Conservation (phyloP, 2,888 invertebrate species). For the Zonitis immaculata region DNA sequence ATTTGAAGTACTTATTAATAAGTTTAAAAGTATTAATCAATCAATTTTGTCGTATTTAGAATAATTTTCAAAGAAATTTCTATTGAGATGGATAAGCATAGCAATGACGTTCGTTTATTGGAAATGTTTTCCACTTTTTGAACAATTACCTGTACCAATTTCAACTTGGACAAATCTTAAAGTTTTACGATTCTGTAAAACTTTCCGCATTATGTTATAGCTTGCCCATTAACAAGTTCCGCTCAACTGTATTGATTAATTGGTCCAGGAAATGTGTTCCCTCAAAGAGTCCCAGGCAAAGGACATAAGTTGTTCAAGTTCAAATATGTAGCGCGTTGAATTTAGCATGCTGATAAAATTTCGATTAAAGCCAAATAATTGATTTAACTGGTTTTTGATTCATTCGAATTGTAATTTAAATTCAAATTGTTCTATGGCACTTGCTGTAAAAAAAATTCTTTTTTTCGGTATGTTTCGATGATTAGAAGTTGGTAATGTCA, state of each 20-base stretch:
- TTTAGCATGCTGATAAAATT: too few species aligned
- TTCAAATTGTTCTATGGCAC: background rate
- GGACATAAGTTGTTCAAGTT: background rate
- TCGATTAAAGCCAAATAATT: too few species aligned
- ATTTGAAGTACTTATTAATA: too few species aligned
- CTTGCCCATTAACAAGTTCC: constrained; percentile 15
- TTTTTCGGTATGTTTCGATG: background rate
- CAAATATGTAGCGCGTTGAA: background rate
- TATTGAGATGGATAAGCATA: too few species aligned
- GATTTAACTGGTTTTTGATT: too few species aligned
- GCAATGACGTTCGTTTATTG: too few species aligned
- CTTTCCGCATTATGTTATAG: constrained; percentile 12
- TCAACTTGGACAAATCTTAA: background rate
- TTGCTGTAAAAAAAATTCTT: too few species aligned
- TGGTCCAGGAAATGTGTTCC: background rate
- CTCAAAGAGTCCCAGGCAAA: background rate
- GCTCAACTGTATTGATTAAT: constrained; percentile 18
- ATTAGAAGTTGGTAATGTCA: background rate
- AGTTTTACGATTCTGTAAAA: too few species aligned
- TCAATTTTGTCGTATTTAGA: too few species aligned
- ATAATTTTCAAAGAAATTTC: too few species aligned
- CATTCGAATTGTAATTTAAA: background rate
- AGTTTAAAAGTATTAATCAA: too few species aligned
- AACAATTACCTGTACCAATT: background rate
- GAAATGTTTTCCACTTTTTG: too few species aligned